A percentile compares a stretch with the other conserved stretches of the same genome.
Evolutionary conservation across 2,888 invertebrate species (phyloP).

Genomic region (Orchesella flavescens): DNA sequence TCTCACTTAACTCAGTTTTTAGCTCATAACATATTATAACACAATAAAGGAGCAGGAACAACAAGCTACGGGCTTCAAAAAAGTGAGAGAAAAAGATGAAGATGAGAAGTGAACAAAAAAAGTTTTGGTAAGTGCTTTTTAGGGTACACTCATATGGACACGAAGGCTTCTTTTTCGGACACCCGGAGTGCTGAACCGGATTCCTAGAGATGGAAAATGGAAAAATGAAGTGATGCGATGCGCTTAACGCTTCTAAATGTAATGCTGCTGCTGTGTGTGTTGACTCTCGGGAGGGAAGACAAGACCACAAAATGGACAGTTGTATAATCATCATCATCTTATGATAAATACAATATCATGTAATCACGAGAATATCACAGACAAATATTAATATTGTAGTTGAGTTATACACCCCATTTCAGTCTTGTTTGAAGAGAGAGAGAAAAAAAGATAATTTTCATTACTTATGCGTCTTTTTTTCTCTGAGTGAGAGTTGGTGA

Average conservation of each 20-base stretch:
- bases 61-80: too few relatives aligned
- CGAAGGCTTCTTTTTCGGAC: slow-evolving; percentile 27
- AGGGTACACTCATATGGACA: slow-evolving; percentile 40
- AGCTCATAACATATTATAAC: too few relatives aligned
- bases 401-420: neutral
- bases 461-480: neutral
- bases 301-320: slow-evolving; percentile 37
- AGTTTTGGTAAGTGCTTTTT: slow-evolving; percentile 11
- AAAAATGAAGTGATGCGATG: slow-evolving; percentile 14
- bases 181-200: slow-evolving; percentile 67
- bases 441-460: neutral
- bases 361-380: slow-evolving; percentile 8
- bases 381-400: slow-evolving; percentile 26
- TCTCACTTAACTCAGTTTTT: slow-evolving; percentile 45
- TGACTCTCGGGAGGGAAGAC: slow-evolving; percentile 3
- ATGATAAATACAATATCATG: slow-evolving; percentile 3
- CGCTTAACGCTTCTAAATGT: neutral
- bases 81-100: neutral
- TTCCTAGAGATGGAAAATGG: slow-evolving; percentile 33
- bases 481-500: neutral
- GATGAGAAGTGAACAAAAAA: slow-evolving; percentile 7
- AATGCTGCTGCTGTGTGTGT: slow-evolving; percentile 37
- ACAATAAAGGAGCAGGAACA: too few relatives aligned
- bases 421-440: neutral
- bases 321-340: slow-evolving; percentile 42